These are phyloP conservation scores for Nomada hirtipes DNA, from an alignment of 2,888 invertebrate species.

Conservation along the genomic window DNA sequence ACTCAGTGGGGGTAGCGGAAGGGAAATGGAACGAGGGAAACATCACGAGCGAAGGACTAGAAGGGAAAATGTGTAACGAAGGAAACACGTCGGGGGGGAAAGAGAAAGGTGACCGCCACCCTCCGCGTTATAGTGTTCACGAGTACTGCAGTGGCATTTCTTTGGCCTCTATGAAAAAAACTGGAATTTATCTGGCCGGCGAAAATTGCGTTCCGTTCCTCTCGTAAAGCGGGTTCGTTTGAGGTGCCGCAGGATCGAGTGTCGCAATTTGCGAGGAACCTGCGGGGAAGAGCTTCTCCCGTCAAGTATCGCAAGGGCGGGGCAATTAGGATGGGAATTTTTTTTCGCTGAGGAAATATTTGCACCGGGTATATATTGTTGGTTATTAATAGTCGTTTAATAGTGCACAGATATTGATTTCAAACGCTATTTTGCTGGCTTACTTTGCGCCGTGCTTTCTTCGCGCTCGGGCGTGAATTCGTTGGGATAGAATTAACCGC, in stretches of 20 bases:
- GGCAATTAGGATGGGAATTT: neutral
- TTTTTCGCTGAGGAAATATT: neutral
- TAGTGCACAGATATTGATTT: slow-evolving; percentile 6
- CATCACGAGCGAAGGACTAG: slow-evolving; percentile 4
- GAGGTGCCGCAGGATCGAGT: neutral
- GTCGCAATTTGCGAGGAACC: neutral
- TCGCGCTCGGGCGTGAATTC: neutral
- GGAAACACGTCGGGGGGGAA: neutral
- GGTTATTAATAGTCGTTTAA: slow-evolving; percentile 8
- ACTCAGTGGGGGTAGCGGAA: slow-evolving; percentile 50
- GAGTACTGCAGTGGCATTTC: neutral
- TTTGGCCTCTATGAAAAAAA: slow-evolving; percentile 2
- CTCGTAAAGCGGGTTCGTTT: neutral
- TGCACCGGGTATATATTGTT: neutral
- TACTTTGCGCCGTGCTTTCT: neutral
- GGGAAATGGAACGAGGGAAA: slow-evolving; percentile 35
- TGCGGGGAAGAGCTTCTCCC: too few relatives aligned
- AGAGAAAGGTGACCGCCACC: neutral
- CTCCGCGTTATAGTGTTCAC: too few relatives aligned
- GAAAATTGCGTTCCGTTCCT: neutral
- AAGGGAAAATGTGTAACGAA: slow-evolving; percentile 6
- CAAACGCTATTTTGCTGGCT: neutral
- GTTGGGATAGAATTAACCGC: neutral
- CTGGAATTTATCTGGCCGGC: neutral
- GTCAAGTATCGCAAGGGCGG: neutral